phyloP scores from a whole-genome alignment of 2,113 vertebrate species.

The Mormyrus iriodes region DNA sequence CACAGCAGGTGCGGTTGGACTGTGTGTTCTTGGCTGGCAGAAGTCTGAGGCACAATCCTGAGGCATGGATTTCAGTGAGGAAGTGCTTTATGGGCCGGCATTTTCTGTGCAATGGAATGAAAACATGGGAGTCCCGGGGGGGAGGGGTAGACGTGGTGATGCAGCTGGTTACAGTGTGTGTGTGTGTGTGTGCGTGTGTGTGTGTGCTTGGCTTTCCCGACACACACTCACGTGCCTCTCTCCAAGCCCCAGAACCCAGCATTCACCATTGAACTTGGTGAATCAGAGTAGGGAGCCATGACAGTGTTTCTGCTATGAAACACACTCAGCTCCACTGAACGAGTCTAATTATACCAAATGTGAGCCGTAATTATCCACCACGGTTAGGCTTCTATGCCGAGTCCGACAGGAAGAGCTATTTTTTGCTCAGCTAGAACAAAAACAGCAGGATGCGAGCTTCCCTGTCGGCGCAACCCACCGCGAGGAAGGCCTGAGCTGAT shows the following conservation, averaged over 20 bases:
- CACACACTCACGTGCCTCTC: background rate
- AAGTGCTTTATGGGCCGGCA: background rate
- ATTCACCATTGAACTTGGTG: background rate
- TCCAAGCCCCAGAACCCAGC: background rate
- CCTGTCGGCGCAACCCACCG: background rate
- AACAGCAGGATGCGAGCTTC: background rate
- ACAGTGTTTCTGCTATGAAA: background rate
- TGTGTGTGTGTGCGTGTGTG: background rate
- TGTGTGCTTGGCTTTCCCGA: background rate
- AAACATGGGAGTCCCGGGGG: background rate
- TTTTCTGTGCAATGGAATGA: background rate
- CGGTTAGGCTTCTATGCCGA: background rate
- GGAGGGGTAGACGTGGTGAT: background rate
- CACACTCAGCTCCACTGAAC: background rate
- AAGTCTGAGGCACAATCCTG: background rate
- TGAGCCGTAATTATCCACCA: slow-evolving; percentile 11
- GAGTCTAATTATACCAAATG: slow-evolving; percentile 24
- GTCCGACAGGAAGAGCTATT: slow-evolving; percentile 21
- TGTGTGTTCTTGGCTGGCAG: background rate
- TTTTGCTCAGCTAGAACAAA: background rate
- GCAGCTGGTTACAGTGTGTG: background rate
- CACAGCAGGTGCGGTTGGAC: background rate
- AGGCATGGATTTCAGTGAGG: background rate
- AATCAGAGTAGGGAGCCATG: background rate
- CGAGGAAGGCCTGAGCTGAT: background rate